These are phyloP conservation scores for Lipophrys pholis DNA, from an alignment of 2,113 vertebrate species.

Conservation along the genomic window DNA sequence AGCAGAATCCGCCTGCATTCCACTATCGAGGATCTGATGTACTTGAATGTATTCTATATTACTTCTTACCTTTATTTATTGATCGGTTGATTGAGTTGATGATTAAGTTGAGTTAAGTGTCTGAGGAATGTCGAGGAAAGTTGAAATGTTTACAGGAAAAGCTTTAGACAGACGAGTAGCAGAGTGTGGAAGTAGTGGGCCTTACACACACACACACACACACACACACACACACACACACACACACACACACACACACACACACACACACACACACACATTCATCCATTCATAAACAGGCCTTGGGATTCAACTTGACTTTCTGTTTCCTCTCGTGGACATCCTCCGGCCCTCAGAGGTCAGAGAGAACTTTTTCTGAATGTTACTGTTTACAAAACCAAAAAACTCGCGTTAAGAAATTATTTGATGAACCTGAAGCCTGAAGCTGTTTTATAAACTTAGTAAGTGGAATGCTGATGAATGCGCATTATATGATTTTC, in stretches of 20 bases:
- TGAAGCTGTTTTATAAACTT: slow-evolving; percentile 43
- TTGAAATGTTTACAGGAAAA: slow-evolving; percentile 64
- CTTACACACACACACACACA: slow-evolving; percentile 39
- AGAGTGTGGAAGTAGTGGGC: slow-evolving; percentile 25
- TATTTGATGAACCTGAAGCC: slow-evolving; percentile 44
- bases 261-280: too few relatives aligned
- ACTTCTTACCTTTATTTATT: slow-evolving; percentile 58
- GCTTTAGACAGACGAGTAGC: slow-evolving; percentile 29
- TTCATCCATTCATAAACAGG: slow-evolving; percentile 29
- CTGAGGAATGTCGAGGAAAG: slow-evolving; percentile 56
- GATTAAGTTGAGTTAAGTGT: slow-evolving; percentile 30
- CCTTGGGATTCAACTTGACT: slow-evolving; percentile 41
- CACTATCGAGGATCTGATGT: slow-evolving; percentile 60
- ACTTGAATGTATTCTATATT: slow-evolving; percentile 76
- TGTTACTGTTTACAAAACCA: slow-evolving; percentile 78
- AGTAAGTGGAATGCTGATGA: slow-evolving; percentile 53
- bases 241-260: too few relatives aligned
- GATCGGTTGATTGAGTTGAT: slow-evolving; percentile 9
- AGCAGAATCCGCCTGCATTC: slow-evolving; percentile 52
- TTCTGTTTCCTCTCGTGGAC: slow-evolving; percentile 3
- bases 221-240: slow-evolving; percentile 3
- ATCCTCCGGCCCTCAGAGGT: slow-evolving; percentile 7
- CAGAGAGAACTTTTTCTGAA: slow-evolving; percentile 50
- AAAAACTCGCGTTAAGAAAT: slow-evolving; percentile 52
- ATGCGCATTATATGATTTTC: slow-evolving; percentile 51